These are phyloP conservation scores for Diachasmimorpha longicaudata DNA, from an alignment of 1,140 invertebrate species.

Conservation along the genomic window DNA sequence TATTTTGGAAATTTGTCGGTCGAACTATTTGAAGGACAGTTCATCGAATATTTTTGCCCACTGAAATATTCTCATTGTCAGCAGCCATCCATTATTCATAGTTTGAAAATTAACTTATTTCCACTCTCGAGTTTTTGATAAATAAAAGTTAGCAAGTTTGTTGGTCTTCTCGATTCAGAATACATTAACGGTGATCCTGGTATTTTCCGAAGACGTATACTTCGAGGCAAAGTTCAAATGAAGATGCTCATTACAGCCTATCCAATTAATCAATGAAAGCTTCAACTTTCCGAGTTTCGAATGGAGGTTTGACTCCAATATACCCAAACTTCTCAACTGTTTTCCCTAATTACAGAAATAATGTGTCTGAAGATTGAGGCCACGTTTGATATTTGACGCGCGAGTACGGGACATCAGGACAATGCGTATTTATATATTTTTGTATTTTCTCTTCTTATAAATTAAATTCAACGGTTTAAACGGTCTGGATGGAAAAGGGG, in stretches of 20 bases:
- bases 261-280: not conserved
- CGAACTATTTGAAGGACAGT: too few relatives aligned
- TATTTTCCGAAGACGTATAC: not conserved
- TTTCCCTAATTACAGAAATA: not conserved
- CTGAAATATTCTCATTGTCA: too few relatives aligned
- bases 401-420: too few relatives aligned
- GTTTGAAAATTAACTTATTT: too few relatives aligned
- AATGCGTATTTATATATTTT: too few relatives aligned
- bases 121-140: not conserved
- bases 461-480: too few relatives aligned
- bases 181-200: not conserved
- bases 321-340: not conserved
- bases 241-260: not conserved
- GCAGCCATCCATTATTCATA: too few relatives aligned
- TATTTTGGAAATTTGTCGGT: too few relatives aligned
- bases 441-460: too few relatives aligned
- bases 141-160: not conserved
- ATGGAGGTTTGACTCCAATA: not conserved
- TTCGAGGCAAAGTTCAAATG: not conserved
- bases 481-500: too few relatives aligned
- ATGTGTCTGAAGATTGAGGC: not conserved
- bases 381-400: not conserved
- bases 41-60: too few relatives aligned
- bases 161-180: not conserved
- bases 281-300: not conserved